These are phyloP conservation scores for Peromyscus maniculatus DNA, from an alignment of 2,113 vertebrate species.

Conservation along the genomic window DNA sequence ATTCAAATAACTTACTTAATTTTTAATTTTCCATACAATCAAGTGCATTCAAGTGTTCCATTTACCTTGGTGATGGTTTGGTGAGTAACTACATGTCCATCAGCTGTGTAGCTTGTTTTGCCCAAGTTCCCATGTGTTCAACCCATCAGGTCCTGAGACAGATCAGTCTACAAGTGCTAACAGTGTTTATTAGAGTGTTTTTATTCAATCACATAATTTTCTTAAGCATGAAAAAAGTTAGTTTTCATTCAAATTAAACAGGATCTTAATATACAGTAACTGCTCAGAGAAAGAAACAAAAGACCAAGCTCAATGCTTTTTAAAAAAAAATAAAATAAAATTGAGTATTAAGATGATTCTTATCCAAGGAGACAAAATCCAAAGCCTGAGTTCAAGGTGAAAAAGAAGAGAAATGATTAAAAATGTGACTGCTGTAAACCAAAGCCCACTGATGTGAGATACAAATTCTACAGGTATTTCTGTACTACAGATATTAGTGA, in stretches of 20 bases:
- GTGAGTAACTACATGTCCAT: neutral
- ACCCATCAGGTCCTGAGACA: neutral
- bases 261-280: neutral
- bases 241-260: neutral
- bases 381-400: neutral
- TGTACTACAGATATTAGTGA: neutral
- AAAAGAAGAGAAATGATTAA: neutral
- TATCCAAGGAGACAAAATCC: neutral
- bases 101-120: neutral
- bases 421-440: neutral
- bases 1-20: neutral
- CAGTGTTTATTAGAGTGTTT: neutral
- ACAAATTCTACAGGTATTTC: neutral
- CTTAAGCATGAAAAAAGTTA: neutral
- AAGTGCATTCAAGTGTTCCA: neutral
- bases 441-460: neutral
- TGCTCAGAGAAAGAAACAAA: neutral
- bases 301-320: neutral
- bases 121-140: neutral
- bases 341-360: neutral
- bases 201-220: neutral
- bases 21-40: neutral
- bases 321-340: neutral
- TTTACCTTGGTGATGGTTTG: neutral
- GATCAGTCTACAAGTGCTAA: no score